Base-by-base conservation (phyloP, 2,113 vertebrate genomes). In the Xenopus tropicalis region DNA sequence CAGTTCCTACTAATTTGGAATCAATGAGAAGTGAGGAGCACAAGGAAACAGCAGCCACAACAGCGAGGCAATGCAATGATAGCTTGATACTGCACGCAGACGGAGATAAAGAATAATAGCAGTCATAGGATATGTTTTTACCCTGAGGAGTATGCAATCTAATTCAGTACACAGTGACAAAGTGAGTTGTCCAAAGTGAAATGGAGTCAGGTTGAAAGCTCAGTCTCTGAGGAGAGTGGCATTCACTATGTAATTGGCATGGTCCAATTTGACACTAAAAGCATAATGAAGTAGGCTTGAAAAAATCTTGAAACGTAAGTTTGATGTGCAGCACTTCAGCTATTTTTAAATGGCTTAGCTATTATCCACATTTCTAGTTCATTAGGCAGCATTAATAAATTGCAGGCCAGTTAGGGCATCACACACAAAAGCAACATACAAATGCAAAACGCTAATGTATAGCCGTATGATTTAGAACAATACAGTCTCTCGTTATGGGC, bases 181-280 rank as follows among this genome's bases (percentile, higher is more conserved):
- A 74, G 72, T 74, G 72, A 74, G 54, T 74, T 74, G 72, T 74
- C 72, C 72, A 67, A 74, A 66, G 72, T 74, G 63, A 74, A 74
- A 74, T 74, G 54, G 66, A 74, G 54, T 74, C 66, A 44, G 23
- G 46, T 62, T 66, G 14, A 29, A 58, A 73, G 57, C 51, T n/a
- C 24, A 7, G 22, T 74, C 72, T 64, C 72, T 46, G n/a, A 67
- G 72, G 72, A 67, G 4, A 66, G 11, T 14, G 19, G 14, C 22
- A 59, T 48, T 67, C 56, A 67, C 64, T 37, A 51, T 54, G 42
- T 67, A 66, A 66, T 67, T 74, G 56, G 65, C 42, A 67, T 14
- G 43, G 56, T 42, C 64, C 72, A 74, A 59, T 67, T 25, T 37
- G 43, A n/a, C 42, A 48, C 43, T 9, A 48, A 43, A 66, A 66